Evolutionary conservation across 2,113 vertebrate species (phyloP).

Genomic region (Apistogramma diplotaenia): DNA sequence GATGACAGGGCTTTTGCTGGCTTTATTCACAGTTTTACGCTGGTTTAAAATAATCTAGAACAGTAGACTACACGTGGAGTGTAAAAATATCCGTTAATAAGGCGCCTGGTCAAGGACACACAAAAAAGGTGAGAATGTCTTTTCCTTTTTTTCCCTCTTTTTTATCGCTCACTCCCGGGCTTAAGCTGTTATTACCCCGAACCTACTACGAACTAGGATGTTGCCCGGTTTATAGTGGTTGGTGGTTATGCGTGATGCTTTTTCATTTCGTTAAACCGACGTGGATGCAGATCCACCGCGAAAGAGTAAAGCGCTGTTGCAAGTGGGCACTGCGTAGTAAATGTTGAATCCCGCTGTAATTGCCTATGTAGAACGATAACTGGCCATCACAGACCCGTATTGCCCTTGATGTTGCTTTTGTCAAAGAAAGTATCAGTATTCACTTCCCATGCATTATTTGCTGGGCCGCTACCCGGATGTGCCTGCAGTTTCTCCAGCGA

Average conservation of each 20-base stretch:
- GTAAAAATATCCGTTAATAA: neutral
- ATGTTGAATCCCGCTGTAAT: neutral
- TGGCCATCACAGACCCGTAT: neutral
- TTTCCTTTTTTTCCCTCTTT: neutral
- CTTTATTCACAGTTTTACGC: neutral
- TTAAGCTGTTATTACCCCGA: slow-evolving; percentile 26
- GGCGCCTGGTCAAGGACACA: slow-evolving; percentile 51
- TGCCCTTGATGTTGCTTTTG: neutral
- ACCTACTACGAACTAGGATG: slow-evolving; percentile 30
- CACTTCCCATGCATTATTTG: slow-evolving; percentile 22
- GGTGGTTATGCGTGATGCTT: neutral
- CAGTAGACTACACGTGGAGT: neutral
- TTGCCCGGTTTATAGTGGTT: neutral
- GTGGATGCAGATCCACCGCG: neutral
- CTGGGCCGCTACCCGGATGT: slow-evolving; percentile 57
- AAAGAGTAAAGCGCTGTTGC: neutral
- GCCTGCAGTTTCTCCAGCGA: slow-evolving; percentile 55
- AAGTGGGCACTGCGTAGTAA: slow-evolving; percentile 3
- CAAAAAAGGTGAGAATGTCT: slow-evolving; percentile 8
- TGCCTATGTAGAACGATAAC: neutral
- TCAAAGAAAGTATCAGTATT: slow-evolving; percentile 17
- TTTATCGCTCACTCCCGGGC: neutral
- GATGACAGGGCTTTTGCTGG: slow-evolving; percentile 28
- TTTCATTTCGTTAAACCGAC: slow-evolving; percentile 1
- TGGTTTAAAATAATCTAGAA: neutral